A percentile compares a stretch with the other conserved stretches of the same genome.
These are phyloP conservation scores for Drosophila dunni DNA, from an alignment of 1,140 invertebrate species.

Conservation along the genomic window DNA sequence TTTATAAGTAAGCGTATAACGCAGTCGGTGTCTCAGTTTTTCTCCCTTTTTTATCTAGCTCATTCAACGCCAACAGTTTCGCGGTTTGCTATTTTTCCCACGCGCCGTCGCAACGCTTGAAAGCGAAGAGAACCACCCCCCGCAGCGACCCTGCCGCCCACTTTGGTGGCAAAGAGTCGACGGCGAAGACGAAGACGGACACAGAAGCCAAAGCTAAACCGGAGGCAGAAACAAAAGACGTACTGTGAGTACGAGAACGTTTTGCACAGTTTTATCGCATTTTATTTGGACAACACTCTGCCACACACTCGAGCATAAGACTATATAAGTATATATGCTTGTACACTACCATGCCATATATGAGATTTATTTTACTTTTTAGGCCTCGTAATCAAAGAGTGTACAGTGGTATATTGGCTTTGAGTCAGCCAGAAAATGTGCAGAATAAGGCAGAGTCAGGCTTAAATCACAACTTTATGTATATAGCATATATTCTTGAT, in stretches of 20 bases:
- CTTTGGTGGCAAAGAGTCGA: neutral
- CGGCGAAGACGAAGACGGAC: neutral
- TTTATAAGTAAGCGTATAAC: neutral
- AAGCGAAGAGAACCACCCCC: constrained; percentile 10
- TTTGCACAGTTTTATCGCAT: constrained; percentile 66
- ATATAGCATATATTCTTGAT: too few species aligned
- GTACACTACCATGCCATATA: constrained; percentile 7
- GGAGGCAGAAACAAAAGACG: constrained; percentile 39
- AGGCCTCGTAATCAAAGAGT: too few species aligned
- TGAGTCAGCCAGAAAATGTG: neutral
- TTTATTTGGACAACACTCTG: constrained; percentile 55
- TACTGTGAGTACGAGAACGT: constrained; percentile 22
- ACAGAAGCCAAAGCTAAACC: constrained; percentile 12
- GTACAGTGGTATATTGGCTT: neutral
- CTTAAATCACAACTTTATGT: too few species aligned
- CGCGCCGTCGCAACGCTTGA: constrained; percentile 34
- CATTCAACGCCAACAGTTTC: constrained; percentile 61
- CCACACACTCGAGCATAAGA: constrained; percentile 7
- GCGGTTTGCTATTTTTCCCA: constrained; percentile 68
- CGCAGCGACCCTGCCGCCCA: neutral
- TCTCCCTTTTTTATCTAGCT: constrained; percentile 55
- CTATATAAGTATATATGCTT: constrained; percentile 11
- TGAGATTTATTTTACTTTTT: constrained; percentile 14
- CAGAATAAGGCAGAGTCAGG: too few species aligned
- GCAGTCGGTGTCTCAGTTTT: constrained; percentile 6